A percentile compares a stretch with the other conserved stretches of the same genome.
Conservation (phyloP, 2,797 vertebrate species). For the Smutsia gigantea region DNA sequence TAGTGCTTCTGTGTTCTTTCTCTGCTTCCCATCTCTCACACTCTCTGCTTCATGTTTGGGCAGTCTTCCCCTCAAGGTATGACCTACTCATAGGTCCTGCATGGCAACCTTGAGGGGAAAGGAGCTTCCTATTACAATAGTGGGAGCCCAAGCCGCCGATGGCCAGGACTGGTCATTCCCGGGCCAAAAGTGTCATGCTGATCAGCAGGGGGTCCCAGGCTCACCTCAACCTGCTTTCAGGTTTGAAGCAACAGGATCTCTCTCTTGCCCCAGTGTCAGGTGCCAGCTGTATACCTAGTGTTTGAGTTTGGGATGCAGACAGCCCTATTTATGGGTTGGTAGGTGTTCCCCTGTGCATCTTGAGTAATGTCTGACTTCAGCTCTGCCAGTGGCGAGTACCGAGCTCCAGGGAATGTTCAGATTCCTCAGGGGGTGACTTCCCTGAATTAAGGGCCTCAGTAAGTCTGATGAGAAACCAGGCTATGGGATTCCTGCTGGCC, state of each 20-base stretch:
- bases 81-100: no score
- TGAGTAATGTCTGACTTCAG: not conserved
- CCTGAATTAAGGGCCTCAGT: not conserved
- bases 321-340: fast-evolving
- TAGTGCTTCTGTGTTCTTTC: not conserved
- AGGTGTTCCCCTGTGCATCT: not conserved
- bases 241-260: not conserved
- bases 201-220: no score
- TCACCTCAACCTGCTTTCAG: not conserved
- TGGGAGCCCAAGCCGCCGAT: not conserved
- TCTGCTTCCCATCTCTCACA: not conserved
- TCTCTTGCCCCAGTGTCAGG: no score
- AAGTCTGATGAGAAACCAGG: not conserved
- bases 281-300: not conserved
- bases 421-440: not conserved
- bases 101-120: not conserved
- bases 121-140: not conserved
- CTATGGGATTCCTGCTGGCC: no score
- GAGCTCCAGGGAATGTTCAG: not conserved
- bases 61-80: not conserved
- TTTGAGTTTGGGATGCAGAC: not conserved
- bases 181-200: not conserved
- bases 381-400: no score
- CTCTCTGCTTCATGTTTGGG: not conserved
- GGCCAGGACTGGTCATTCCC: not conserved